Conservation (phyloP, 2,888 invertebrate species). For the Drosophila kuntzei region DNA sequence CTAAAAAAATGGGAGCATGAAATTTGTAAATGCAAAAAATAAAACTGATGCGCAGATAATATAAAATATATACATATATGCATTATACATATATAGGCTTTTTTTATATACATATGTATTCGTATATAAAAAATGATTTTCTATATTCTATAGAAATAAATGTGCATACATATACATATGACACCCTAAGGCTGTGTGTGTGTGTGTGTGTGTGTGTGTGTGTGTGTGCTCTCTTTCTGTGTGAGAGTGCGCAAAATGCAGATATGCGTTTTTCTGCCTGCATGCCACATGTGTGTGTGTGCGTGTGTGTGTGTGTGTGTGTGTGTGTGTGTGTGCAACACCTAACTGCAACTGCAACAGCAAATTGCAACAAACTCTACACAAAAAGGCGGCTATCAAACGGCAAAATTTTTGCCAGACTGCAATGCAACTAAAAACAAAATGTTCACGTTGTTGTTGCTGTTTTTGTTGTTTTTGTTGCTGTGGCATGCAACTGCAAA, state of each 20-base stretch:
- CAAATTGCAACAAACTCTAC: conserved; percentile 64
- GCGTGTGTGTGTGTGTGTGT: conserved; percentile 20
- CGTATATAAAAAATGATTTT: conserved; percentile 31
- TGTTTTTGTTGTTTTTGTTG: conserved; percentile 10
- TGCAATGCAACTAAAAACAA: conserved; percentile 69
- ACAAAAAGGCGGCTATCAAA: conserved; percentile 71
- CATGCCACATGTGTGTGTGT: conserved; percentile 9
- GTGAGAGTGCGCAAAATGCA: conserved; percentile 61
- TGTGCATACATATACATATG: conserved; percentile 11
- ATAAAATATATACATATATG: conserved; percentile 6
- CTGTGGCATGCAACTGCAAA: conserved; percentile 32
- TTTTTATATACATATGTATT: conserved; percentile 31
- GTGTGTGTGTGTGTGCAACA: conserved; percentile 43
- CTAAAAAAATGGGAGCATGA: conserved; percentile 50
- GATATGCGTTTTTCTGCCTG: conserved; percentile 71
- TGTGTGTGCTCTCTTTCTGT: conserved; percentile 47
- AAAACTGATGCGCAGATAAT: conserved; percentile 6
- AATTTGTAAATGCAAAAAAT: conserved; percentile 20
- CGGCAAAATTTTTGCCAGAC: conserved; percentile 79
- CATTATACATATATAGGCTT: conserved; percentile 13
- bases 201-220: conserved; percentile 28
- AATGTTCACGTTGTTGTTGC: conserved; percentile 31
- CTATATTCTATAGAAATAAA: conserved; percentile 53
- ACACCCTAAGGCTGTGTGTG: conserved; percentile 4
- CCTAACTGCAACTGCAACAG: conserved; percentile 63